Percentiles rank a stretch among this genome's conserved stretches.
Evolutionary conservation across 1,140 invertebrate genomes (phyloP).

Genomic region (Eriocheir sinensis): DNA sequence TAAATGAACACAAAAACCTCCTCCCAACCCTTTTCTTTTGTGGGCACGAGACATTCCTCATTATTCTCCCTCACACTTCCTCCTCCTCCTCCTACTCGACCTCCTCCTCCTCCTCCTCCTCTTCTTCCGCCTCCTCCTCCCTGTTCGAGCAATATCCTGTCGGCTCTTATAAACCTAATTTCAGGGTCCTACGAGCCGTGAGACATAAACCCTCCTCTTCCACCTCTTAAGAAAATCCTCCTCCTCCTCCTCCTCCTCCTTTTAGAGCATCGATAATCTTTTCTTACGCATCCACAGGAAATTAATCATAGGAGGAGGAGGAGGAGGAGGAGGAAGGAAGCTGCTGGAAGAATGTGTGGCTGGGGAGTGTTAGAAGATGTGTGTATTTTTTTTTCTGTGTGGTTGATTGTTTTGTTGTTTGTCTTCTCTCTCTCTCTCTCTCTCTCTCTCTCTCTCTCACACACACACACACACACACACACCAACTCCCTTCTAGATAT

Average conservation of each 20-base stretch:
- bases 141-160: not conserved
- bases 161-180: not conserved
- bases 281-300: not conserved
- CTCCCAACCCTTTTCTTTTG: too few species aligned
- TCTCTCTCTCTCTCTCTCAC: too few species aligned
- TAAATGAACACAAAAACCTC: too few species aligned
- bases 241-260: conserved; percentile 8
- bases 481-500: too few species aligned
- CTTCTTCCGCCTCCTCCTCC: not conserved
- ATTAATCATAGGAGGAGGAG: not conserved
- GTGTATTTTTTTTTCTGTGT: too few species aligned
- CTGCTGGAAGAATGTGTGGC: too few species aligned
- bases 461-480: too few species aligned
- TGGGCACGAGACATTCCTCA: not conserved
- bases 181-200: not conserved
- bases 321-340: not conserved
- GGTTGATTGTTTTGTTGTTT: too few species aligned
- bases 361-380: too few species aligned
- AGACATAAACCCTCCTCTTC: not conserved
- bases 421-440: too few species aligned
- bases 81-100: not conserved
- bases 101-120: not conserved
- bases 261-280: not conserved
- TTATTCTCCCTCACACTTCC: not conserved
- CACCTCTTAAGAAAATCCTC: not conserved